Evolutionary conservation across 1,140 invertebrate genomes (phyloP).

Genomic region (Drosophila oshimai): DNA sequence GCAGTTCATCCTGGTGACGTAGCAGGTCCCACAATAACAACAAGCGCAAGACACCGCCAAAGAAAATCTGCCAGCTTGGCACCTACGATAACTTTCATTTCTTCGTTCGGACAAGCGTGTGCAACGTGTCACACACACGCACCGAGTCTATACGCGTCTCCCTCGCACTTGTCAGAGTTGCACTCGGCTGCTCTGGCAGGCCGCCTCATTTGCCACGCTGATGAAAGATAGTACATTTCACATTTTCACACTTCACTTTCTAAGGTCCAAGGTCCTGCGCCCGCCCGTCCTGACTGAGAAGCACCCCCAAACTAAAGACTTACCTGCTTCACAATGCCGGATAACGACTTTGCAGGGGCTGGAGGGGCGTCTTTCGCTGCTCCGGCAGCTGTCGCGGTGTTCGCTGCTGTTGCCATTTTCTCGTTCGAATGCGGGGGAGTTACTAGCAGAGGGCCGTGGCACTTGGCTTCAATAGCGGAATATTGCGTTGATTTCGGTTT

Average conservation of each 20-base stretch:
- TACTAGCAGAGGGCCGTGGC: slow-evolving; percentile 58
- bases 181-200: slow-evolving; percentile 31
- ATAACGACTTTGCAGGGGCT: slow-evolving; percentile 64
- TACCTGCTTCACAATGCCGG: slow-evolving; percentile 79
- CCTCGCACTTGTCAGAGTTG: slow-evolving; percentile 57
- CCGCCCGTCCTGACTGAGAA: neutral
- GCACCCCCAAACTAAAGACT: slow-evolving; percentile 28
- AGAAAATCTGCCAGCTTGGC: slow-evolving; percentile 82
- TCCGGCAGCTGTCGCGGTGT: slow-evolving; percentile 70
- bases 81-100: slow-evolving; percentile 81
- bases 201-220: slow-evolving; percentile 65
- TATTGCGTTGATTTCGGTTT: slow-evolving; percentile 44
- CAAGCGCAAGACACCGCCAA: slow-evolving; percentile 21
- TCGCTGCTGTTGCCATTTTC: slow-evolving; percentile 79
- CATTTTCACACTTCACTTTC: slow-evolving; percentile 3
- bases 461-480: slow-evolving; percentile 50
- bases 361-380: slow-evolving; percentile 71
- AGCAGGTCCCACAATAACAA: neutral
- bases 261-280: neutral
- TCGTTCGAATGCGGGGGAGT: slow-evolving; percentile 51
- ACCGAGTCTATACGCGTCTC: slow-evolving; percentile 58
- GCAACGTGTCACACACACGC: slow-evolving; percentile 73
- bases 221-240: slow-evolving; percentile 49
- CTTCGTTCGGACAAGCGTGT: slow-evolving; percentile 60
- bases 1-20: slow-evolving; percentile 41